Conservation (phyloP, 2,888 invertebrate species). For the Drosophila phalerata region DNA sequence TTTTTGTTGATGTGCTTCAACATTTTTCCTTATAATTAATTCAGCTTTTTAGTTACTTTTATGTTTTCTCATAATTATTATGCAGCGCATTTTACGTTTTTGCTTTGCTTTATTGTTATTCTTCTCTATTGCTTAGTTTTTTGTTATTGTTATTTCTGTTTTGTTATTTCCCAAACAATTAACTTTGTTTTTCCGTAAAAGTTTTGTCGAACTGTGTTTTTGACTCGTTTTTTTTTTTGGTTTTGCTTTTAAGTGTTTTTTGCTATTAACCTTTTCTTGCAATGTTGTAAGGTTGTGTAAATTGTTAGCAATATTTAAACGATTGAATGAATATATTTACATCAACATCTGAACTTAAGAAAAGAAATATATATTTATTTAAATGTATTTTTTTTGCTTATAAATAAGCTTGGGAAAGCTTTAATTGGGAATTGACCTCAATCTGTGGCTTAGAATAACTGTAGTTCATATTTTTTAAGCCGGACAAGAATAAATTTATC, state of each 20-base stretch:
- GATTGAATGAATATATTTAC: slow-evolving; percentile 51
- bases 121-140: slow-evolving; percentile 16
- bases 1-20: slow-evolving; percentile 37
- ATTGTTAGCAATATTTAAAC: slow-evolving; percentile 18
- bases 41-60: slow-evolving; percentile 63
- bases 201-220: slow-evolving; percentile 13
- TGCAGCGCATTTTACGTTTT: slow-evolving; percentile 58
- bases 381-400: slow-evolving; percentile 7
- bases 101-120: slow-evolving; percentile 35
- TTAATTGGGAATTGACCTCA: slow-evolving; percentile 36
- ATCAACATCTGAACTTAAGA: slow-evolving; percentile 25
- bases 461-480: slow-evolving; percentile 16
- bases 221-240: slow-evolving; percentile 15
- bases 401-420: slow-evolving; percentile 34
- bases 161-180: slow-evolving; percentile 63
- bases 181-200: slow-evolving; percentile 62
- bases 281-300: slow-evolving; percentile 17
- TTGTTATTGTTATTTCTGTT: slow-evolving; percentile 10
- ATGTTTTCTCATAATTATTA: slow-evolving; percentile 76
- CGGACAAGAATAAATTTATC: slow-evolving; percentile 33
- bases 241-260: no score
- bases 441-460: slow-evolving; percentile 33
- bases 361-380: slow-evolving; percentile 20
- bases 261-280: slow-evolving; percentile 26
- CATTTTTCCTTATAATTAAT: slow-evolving; percentile 68